Evolutionary conservation across 2,113 vertebrate genomes (phyloP).

Genomic region (Okapia johnstoni): DNA sequence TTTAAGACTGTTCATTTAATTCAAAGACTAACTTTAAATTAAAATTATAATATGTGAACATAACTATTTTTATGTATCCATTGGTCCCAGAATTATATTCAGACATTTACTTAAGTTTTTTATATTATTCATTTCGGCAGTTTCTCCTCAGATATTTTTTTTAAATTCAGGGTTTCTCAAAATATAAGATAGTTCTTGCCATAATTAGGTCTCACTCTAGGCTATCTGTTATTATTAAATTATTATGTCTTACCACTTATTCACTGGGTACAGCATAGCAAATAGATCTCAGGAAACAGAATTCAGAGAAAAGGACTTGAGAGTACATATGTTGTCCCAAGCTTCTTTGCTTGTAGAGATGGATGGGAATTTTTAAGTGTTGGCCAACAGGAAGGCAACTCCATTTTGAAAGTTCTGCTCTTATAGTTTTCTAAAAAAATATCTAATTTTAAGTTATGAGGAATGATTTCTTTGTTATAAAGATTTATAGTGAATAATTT

Average conservation of each 20-base stretch:
- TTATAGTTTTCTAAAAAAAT: constrained; percentile 32
- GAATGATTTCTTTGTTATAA: not conserved
- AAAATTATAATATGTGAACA: not conserved
- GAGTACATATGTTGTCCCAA: not conserved
- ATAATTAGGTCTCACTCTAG: constrained; percentile 68
- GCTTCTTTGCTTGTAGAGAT: not conserved
- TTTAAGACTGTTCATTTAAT: constrained; percentile 35
- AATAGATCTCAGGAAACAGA: constrained; percentile 62
- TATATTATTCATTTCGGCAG: constrained; percentile 27
- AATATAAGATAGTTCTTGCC: constrained; percentile 57
- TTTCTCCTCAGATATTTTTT: constrained; percentile 23
- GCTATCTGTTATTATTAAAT: constrained; percentile 71
- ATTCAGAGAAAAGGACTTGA: constrained; percentile 56
- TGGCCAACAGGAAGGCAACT: not conserved
- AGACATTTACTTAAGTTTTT: constrained; percentile 43
- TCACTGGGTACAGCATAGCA: constrained; percentile 53
- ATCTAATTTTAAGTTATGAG: constrained; percentile 16
- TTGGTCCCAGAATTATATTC: constrained; percentile 6
- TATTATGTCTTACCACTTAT: constrained; percentile 72
- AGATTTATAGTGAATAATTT: constrained; percentile 51
- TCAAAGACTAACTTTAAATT: not conserved
- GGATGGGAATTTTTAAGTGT: not conserved
- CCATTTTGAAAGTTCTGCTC: not conserved
- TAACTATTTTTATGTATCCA: not conserved
- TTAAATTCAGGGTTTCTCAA: constrained; percentile 55